phyloP scores from a whole-genome alignment of 1,140 invertebrate species.

The Drosophila ambigua region DNA sequence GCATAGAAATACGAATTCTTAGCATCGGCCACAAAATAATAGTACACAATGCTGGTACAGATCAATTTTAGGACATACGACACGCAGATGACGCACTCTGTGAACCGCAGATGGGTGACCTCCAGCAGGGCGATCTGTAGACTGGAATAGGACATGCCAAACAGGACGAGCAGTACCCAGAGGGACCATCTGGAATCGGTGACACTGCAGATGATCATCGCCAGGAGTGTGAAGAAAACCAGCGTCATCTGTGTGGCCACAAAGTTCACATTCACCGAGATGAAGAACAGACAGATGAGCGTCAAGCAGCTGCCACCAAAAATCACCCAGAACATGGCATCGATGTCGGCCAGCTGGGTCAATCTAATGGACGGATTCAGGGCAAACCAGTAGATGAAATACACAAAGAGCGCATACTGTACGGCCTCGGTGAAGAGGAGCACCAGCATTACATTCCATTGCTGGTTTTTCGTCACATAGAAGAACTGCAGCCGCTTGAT shows the following conservation, averaged over 20 bases:
- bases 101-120: conserved; percentile 68
- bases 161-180: conserved; percentile 71
- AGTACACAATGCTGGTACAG: conserved; percentile 64
- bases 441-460: conserved; percentile 71
- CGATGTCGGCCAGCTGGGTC: conserved; percentile 51
- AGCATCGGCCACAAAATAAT: conserved; percentile 70
- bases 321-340: conserved; percentile 73
- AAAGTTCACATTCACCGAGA: conserved; percentile 71
- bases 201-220: conserved; percentile 69
- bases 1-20: conserved; percentile 78
- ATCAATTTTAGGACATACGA: conserved; percentile 68
- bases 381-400: conserved; percentile 75
- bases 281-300: conserved; percentile 51
- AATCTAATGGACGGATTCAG: conserved; percentile 63
- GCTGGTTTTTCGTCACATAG: conserved; percentile 79
- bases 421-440: conserved; percentile 74
- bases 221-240: conserved; percentile 59
- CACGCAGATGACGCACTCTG: conserved; percentile 57
- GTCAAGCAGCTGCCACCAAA: conserved; percentile 63
- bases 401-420: conserved; percentile 75
- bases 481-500: conserved; percentile 79
- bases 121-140: conserved; percentile 71
- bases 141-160: conserved; percentile 69
- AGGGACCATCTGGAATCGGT: conserved; percentile 59
- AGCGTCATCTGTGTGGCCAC: conserved; percentile 59